A percentile compares a stretch with the other conserved stretches of the same genome.
Evolutionary conservation across 1,140 invertebrate genomes (phyloP).

Genomic region (Diachasmimorpha longicaudata): DNA sequence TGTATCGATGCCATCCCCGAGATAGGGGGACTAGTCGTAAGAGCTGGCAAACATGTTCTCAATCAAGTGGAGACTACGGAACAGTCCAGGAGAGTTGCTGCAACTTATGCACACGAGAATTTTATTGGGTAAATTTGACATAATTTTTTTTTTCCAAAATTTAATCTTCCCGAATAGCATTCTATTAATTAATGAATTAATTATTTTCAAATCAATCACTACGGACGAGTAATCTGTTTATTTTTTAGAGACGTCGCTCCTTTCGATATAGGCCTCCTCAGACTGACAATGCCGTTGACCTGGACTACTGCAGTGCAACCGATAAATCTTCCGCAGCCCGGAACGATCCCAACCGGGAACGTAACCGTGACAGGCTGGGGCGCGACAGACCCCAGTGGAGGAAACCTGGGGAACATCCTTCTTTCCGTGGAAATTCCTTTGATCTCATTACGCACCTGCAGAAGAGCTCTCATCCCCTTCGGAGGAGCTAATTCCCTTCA

Average conservation of each 20-base stretch:
- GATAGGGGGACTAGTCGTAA: slow-evolving; percentile 30
- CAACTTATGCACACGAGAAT: slow-evolving; percentile 57
- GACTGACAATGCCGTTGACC: slow-evolving; percentile 52
- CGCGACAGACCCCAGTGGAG: slow-evolving; percentile 30
- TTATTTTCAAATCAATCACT: too few species aligned
- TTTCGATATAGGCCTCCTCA: slow-evolving; percentile 71
- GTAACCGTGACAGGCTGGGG: slow-evolving; percentile 63
- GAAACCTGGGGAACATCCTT: slow-evolving; percentile 34
- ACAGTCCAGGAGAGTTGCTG: slow-evolving; percentile 54
- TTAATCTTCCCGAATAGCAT: too few species aligned
- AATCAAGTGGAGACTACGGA: slow-evolving; percentile 46
- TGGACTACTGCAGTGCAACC: slow-evolving; percentile 63
- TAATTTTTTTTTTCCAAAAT: neutral
- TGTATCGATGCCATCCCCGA: slow-evolving; percentile 52
- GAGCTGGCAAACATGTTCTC: slow-evolving; percentile 48
- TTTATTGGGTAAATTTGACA: slow-evolving; percentile 59
- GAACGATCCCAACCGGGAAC: slow-evolving; percentile 48
- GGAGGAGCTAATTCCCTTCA: slow-evolving; percentile 41
- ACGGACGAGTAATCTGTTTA: too few species aligned
- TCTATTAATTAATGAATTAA: too few species aligned
- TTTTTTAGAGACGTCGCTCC: slow-evolving; percentile 54
- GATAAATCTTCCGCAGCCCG: slow-evolving; percentile 57
- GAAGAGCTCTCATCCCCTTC: slow-evolving; percentile 31
- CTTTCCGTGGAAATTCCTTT: slow-evolving; percentile 46
- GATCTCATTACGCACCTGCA: slow-evolving; percentile 40